Conservation (phyloP, 2,797 vertebrate species). For the Phaenicophaeus curvirostris region DNA sequence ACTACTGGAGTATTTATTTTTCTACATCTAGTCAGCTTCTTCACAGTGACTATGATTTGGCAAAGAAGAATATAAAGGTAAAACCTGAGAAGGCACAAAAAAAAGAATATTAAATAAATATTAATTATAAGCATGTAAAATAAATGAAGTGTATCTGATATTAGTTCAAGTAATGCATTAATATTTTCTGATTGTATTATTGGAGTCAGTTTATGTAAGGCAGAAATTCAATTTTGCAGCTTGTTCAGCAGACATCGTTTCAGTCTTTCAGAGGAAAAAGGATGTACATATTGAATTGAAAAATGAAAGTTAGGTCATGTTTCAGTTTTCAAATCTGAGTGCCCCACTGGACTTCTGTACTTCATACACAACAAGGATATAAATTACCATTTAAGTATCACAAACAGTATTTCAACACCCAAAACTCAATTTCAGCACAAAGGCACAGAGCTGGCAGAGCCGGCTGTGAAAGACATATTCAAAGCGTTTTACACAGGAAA, state of each 20-base stretch:
- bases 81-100: neutral
- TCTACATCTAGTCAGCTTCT: neutral
- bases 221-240: neutral
- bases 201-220: neutral
- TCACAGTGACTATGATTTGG: neutral
- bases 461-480: neutral
- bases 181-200: neutral
- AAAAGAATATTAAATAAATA: neutral
- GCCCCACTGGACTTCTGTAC: neutral
- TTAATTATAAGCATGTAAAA: neutral
- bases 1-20: neutral
- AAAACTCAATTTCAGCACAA: neutral
- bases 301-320: neutral
- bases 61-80: neutral
- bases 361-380: neutral
- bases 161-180: neutral
- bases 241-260: neutral
- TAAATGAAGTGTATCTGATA: neutral
- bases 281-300: neutral
- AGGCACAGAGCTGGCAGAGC: neutral
- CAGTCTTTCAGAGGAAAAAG: neutral
- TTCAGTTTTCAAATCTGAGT: neutral
- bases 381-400: neutral
- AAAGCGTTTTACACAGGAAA: neutral
- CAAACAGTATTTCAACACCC: neutral